Percentiles rank a stretch among this genome's conserved stretches.
Conservation (phyloP, 1,140 invertebrate species). For the Trichonephila inaurata region DNA sequence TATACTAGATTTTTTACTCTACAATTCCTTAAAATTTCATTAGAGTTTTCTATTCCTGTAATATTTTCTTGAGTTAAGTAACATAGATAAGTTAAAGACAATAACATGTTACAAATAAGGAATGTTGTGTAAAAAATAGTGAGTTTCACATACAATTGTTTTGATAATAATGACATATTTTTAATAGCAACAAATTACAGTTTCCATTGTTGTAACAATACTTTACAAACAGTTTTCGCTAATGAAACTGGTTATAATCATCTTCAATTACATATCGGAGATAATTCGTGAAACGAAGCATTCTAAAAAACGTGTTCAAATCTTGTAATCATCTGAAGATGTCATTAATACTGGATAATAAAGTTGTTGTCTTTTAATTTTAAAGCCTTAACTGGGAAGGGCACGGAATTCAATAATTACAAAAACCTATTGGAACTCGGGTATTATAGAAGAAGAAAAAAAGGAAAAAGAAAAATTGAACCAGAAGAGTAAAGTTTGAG, state of each 20-base stretch:
- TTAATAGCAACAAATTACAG: not conserved
- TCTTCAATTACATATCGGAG: constrained; percentile 36
- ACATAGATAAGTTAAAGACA: not conserved
- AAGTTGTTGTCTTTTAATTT: constrained; percentile 35
- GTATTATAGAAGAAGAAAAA: not conserved
- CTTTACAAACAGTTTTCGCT: constrained; percentile 9
- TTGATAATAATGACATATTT: not conserved
- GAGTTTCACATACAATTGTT: not conserved
- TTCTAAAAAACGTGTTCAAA: constrained; percentile 7
- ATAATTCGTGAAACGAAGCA: not conserved
- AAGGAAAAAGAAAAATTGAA: not conserved
- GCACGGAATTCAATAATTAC: not conserved
- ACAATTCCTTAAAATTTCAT: not conserved
- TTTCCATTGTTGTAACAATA: not conserved
- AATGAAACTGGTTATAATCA: constrained; percentile 29
- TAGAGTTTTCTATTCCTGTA: not conserved
- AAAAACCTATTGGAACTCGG: not conserved
- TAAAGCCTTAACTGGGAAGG: not conserved
- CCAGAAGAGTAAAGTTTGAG: not conserved
- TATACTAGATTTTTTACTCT: too few species aligned
- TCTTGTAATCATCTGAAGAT: not conserved
- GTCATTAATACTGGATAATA: constrained; percentile 45
- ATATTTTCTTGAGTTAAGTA: not conserved
- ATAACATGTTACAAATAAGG: not conserved
- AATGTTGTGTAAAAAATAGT: not conserved